Evolutionary conservation across 2,797 vertebrate species (phyloP).

Genomic region (Heterohyrax brucei): DNA sequence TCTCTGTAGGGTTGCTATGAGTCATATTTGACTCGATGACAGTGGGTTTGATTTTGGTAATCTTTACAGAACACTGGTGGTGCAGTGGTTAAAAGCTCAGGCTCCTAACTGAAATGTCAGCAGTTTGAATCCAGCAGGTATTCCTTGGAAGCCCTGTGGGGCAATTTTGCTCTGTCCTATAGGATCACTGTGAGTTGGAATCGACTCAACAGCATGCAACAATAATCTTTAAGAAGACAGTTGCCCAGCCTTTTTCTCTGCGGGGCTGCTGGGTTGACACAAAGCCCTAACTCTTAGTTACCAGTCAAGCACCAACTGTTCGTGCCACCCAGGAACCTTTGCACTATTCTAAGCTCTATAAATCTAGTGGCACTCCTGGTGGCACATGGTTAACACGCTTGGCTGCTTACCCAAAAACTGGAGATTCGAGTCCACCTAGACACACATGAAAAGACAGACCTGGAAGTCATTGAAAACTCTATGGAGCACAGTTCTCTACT

Average conservation of each 20-base stretch:
- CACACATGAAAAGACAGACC: not conserved
- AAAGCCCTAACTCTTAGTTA: not conserved
- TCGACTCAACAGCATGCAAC: no score
- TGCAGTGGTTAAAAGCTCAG: no score
- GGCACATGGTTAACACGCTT: not conserved
- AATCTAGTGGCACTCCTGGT: not conserved
- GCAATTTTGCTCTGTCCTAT: no score
- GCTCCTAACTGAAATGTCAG: no score
- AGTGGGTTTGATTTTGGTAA: no score
- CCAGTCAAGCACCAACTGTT: not conserved
- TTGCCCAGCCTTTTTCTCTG: not conserved
- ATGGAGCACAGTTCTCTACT: not conserved
- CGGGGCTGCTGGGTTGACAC: not conserved
- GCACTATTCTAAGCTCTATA: not conserved
- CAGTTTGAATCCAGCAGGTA: no score
- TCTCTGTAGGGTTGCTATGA: no score
- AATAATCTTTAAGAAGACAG: not conserved
- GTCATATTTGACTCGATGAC: no score
- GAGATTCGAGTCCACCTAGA: not conserved
- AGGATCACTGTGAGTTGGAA: no score
- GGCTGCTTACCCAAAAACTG: not conserved
- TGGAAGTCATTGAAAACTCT: not conserved
- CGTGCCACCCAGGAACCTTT: not conserved
- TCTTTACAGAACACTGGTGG: no score
- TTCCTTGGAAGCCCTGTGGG: no score